phyloP scores from a whole-genome alignment of 1,140 invertebrate genomes.

The Drosophila auraria region DNA sequence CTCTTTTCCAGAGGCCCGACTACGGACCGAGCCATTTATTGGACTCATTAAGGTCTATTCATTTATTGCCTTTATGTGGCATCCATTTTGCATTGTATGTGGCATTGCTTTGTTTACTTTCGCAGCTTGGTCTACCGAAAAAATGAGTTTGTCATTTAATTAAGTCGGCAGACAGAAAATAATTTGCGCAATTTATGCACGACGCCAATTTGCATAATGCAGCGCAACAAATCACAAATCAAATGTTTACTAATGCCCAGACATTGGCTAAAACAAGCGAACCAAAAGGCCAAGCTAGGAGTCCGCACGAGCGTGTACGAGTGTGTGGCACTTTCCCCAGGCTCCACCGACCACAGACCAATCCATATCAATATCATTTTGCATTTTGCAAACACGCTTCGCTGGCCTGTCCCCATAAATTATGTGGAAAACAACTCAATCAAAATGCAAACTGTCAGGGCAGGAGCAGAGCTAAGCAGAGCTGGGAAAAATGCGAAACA shows the following conservation, averaged over 20 bases:
- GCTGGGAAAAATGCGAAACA: constrained; percentile 10
- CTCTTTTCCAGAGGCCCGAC: constrained; percentile 7
- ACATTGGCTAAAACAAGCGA: constrained; percentile 36
- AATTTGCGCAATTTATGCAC: constrained; percentile 73
- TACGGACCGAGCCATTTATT: constrained; percentile 10
- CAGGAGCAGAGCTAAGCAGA: constrained; percentile 10
- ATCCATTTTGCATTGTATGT: constrained; percentile 4
- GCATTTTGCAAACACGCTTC: constrained; percentile 49
- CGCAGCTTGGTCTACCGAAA: constrained; percentile 18
- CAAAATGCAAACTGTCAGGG: constrained; percentile 70
- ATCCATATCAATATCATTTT: constrained; percentile 67
- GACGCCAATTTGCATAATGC: constrained; percentile 75
- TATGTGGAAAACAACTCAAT: constrained; percentile 75
- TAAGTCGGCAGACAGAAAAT: constrained; percentile 69
- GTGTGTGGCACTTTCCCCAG: constrained; percentile 5
- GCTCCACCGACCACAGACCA: constrained; percentile 2
- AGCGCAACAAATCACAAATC: constrained; percentile 73
- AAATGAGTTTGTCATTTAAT: constrained; percentile 68
- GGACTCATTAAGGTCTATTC: constrained; percentile 38
- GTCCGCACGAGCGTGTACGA: neutral
- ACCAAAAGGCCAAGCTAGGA: neutral
- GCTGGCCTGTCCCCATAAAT: constrained; percentile 54
- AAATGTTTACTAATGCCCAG: constrained; percentile 74
- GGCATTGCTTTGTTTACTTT: constrained; percentile 39
- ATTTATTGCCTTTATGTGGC: constrained; percentile 1